These are phyloP conservation scores for Phylloscopus trochiloides DNA, from an alignment of 2,113 vertebrate species.

Conservation along the genomic window DNA sequence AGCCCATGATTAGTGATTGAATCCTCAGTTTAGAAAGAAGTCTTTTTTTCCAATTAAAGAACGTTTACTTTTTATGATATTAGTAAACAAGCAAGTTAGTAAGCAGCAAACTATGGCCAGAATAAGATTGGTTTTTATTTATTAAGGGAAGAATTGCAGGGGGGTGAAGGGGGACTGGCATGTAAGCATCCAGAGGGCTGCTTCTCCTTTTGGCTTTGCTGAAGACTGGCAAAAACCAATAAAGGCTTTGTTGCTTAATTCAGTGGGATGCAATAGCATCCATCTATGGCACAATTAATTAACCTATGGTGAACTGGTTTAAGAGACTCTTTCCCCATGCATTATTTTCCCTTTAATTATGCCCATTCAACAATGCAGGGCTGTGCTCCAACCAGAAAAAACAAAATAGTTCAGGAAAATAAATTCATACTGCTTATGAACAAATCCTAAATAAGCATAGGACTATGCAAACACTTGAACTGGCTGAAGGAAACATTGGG, in stretches of 20 bases:
- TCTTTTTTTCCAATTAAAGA: not conserved
- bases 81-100: not conserved
- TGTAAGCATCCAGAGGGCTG: not conserved
- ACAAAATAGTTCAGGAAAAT: not conserved
- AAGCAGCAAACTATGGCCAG: not conserved
- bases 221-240: not conserved
- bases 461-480: not conserved
- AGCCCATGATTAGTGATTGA: not conserved
- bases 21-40: not conserved
- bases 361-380: not conserved
- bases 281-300: not conserved
- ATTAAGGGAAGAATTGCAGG: not conserved
- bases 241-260: not conserved
- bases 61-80: not conserved
- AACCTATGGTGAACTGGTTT: not conserved
- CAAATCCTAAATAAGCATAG: not conserved
- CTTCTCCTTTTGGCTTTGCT: not conserved
- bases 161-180: not conserved
- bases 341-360: not conserved
- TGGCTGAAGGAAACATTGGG: not conserved
- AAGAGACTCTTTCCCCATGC: not conserved
- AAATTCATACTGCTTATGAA: not conserved
- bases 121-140: not conserved
- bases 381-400: not conserved
- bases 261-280: not conserved